Evolutionary conservation across 2,888 invertebrate species (phyloP), one percentile per base, ranked within the genome.

Genomic region (Pterostichus madidus): DNA sequence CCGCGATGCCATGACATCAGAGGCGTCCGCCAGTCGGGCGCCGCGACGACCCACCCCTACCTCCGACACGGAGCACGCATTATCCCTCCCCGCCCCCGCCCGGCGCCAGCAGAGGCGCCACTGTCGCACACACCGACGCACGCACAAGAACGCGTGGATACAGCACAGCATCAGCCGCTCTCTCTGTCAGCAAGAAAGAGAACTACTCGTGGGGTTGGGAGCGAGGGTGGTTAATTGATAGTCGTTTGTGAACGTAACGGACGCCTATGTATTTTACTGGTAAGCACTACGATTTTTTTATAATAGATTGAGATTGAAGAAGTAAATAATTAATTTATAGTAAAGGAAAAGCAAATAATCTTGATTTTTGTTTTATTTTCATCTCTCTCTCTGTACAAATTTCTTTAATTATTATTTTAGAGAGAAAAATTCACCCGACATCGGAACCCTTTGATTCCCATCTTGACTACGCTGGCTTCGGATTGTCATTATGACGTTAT

Each of bases 21-120:
- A 86, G 84, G 83, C 85, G 84, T 84, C 85, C 82, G 87, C 85
- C 87, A 86, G 87, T 84, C 87, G 87, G 87, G 87, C 87, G 39
- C 84, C 81, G 81, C 81, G 68, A 75, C 83, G 83, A 75, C 73
- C 44, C 84, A 84, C 85, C 84, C 85, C 84, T 24, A 24, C 24
- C 24, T 3, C 24, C 24, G 24, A 24, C 24, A 24, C 83, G 24
- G 15, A 13, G 61, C 59, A 46, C 35, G 49, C 46, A 80, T 52
- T 49, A 85, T 85, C 85, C 84, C 59, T 17, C 31, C 78, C 59
- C 78, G 15, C 32, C 61, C 46, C 78, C 61, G 13, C 2, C 24
- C 13, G 44, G 32, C 32, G 56, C 39, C 32, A 35, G 17, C 46
- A 39, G 61, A 39, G 56, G 59, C 56, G 76, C 76, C 73, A 73